These are phyloP conservation scores for Phaethornis superciliosus DNA, from an alignment of 2,113 vertebrate genomes.

Conservation along the genomic window DNA sequence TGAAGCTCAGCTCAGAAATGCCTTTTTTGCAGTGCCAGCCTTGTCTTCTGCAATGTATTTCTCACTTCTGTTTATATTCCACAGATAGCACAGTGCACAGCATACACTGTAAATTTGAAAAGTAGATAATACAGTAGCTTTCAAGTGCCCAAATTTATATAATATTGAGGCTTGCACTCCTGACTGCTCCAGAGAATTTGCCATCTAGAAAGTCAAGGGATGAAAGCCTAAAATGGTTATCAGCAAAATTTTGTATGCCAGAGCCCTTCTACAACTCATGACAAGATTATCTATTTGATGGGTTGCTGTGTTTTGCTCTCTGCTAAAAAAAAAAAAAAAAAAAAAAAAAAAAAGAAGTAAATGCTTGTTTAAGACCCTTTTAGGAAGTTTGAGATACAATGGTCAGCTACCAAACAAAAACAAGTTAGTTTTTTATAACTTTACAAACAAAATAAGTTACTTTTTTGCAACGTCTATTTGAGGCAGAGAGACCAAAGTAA, in stretches of 20 bases:
- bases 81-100: neutral
- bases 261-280: neutral
- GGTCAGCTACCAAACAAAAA: neutral
- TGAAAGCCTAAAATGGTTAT: neutral
- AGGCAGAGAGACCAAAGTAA: neutral
- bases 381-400: neutral
- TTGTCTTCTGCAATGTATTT: neutral
- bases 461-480: neutral
- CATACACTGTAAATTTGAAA: neutral
- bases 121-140: rapidly evolving
- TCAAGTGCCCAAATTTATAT: neutral
- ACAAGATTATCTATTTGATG: neutral
- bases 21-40: neutral
- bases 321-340: too few relatives aligned
- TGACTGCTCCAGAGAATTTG: neutral
- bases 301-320: neutral
- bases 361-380: neutral
- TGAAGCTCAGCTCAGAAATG: neutral
- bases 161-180: too few relatives aligned
- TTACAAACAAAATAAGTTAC: too few relatives aligned
- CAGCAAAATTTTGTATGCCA: neutral
- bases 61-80: neutral
- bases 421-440: neutral
- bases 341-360: too few relatives aligned
- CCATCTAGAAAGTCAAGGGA: neutral